phyloP scores from a whole-genome alignment of 1,140 invertebrate species.

The Euura lappo region DNA sequence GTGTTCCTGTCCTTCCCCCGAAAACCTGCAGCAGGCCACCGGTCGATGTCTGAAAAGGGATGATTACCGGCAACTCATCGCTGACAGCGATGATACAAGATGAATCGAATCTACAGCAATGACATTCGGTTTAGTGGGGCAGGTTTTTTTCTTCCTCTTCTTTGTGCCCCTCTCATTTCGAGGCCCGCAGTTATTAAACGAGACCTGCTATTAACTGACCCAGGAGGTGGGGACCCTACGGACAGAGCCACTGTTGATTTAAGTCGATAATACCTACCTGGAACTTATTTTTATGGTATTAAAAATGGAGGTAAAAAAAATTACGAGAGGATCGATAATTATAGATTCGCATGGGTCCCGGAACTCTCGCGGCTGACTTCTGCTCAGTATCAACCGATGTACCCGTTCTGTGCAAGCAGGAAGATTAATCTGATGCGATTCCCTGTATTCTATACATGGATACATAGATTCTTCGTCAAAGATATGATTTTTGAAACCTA shows the following conservation, averaged over 20 bases:
- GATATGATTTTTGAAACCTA: too few relatives aligned
- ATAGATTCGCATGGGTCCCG: neutral
- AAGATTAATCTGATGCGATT: too few relatives aligned
- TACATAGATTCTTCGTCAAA: too few relatives aligned
- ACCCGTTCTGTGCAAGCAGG: too few relatives aligned
- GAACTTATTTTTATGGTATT: neutral
- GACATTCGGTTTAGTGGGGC: neutral
- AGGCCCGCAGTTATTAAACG: neutral
- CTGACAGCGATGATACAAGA: neutral
- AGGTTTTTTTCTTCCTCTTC: neutral
- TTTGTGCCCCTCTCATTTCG: too few relatives aligned
- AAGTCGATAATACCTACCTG: conserved; percentile 2
- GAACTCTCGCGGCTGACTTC: neutral
- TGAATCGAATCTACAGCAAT: conserved; percentile 7
- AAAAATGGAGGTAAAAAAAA: neutral
- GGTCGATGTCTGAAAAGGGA: neutral
- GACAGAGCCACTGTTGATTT: conserved; percentile 3
- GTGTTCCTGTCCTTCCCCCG: neutral
- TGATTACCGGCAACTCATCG: neutral
- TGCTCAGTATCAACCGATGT: neutral
- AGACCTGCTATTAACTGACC: conserved; percentile 5
- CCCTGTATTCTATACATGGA: too few relatives aligned
- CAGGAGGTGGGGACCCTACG: neutral
- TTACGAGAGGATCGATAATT: neutral
- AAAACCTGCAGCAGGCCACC: too few relatives aligned